These are phyloP conservation scores for Steromphala cineraria DNA, from an alignment of 2,888 invertebrate species.

Conservation along the genomic window DNA sequence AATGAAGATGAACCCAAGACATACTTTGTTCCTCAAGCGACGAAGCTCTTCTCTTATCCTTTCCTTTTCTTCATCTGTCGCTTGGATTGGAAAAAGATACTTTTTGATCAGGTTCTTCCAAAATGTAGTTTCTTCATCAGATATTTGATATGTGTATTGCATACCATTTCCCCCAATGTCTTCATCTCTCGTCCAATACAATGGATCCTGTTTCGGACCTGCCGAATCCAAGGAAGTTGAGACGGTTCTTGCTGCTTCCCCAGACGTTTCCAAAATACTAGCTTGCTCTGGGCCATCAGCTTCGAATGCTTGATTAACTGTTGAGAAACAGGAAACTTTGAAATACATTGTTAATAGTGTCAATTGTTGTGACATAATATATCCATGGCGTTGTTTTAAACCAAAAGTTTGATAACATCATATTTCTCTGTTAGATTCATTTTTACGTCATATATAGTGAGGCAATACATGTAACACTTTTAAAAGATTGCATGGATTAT, in stretches of 20 bases:
- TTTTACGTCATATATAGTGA: no score
- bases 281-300: slow-evolving; percentile 41
- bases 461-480: no score
- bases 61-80: slow-evolving; percentile 83
- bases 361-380: no score
- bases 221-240: slow-evolving; percentile 35
- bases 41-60: slow-evolving; percentile 41
- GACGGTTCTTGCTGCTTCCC: slow-evolving; percentile 25
- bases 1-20: slow-evolving; percentile 89
- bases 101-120: slow-evolving; percentile 96
- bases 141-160: slow-evolving; percentile 28
- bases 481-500: no score
- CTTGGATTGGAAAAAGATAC: slow-evolving; percentile 94
- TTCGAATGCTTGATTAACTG: no score
- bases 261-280: slow-evolving; percentile 38
- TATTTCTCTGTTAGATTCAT: no score
- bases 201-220: no score
- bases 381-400: no score
- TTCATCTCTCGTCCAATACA: slow-evolving; percentile 49
- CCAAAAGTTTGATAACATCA: no score
- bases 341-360: no score
- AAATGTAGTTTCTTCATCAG: slow-evolving; percentile 84
- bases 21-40: slow-evolving; percentile 86
- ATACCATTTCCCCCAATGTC: slow-evolving; percentile 36
- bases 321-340: no score